Evolutionary conservation across 23 tunicate genomes (phyloP).

Genomic region (Trididemnum miniatum): DNA sequence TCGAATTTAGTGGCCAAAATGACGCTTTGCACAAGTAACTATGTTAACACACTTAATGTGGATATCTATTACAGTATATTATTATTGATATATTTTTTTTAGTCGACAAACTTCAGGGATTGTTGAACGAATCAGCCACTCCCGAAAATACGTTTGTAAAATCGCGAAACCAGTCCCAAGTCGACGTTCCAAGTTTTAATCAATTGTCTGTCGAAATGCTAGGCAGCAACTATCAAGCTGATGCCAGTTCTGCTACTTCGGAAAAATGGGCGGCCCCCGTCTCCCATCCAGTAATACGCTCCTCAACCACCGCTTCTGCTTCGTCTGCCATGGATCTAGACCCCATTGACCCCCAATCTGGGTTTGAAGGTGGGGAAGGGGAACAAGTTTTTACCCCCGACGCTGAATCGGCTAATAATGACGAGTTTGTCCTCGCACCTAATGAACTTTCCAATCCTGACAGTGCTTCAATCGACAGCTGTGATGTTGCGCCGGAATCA

Average conservation of each 20-base stretch:
- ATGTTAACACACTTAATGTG: too few relatives aligned
- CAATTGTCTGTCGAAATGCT: slow-evolving; percentile 18
- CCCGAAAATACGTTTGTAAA: slow-evolving; percentile 53
- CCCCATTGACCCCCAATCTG: not conserved
- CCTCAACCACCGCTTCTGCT: not conserved
- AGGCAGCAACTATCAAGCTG: slow-evolving; percentile 20
- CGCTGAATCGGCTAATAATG: not conserved
- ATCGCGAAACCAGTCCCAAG: slow-evolving; percentile 10
- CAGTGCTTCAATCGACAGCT: not conserved
- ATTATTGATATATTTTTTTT: not conserved
- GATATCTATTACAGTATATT: too few relatives aligned
- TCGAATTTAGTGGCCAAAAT: too few relatives aligned
- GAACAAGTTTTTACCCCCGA: not conserved
- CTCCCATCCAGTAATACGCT: not conserved
- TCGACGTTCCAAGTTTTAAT: not conserved
- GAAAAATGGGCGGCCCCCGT: slow-evolving; percentile 53
- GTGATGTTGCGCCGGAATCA: not conserved
- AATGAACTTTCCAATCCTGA: not conserved
- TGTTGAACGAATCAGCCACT: slow-evolving; percentile 54
- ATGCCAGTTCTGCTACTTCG: not conserved
- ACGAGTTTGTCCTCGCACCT: not conserved
- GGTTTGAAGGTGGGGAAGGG: not conserved
- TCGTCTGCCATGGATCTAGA: too few relatives aligned
- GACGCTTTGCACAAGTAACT: too few relatives aligned
- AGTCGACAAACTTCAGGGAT: slow-evolving; percentile 54